Conservation (phyloP, 2,113 vertebrate species). For the Hyla sarda region DNA sequence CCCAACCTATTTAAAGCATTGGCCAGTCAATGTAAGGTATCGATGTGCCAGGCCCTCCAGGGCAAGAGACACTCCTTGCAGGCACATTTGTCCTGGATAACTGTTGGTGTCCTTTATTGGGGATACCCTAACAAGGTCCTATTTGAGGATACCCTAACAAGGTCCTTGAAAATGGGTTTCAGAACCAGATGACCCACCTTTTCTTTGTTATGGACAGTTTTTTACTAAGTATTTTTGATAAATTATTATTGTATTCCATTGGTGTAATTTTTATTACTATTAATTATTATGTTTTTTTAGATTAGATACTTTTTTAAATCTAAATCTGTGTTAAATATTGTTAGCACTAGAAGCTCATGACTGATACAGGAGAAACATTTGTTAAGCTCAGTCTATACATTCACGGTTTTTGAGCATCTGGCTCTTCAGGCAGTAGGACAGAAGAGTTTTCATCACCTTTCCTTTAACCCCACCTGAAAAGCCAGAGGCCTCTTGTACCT, state of each 20-base stretch:
- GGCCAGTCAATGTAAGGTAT: too few relatives aligned
- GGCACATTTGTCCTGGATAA: too few relatives aligned
- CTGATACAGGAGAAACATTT: neutral
- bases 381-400: neutral
- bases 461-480: neutral
- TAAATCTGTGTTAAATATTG: neutral
- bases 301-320: neutral
- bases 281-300: neutral
- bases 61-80: too few relatives aligned
- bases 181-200: too few relatives aligned
- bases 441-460: neutral
- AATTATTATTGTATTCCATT: neutral
- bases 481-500: neutral
- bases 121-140: too few relatives aligned
- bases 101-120: too few relatives aligned
- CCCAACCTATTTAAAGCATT: too few relatives aligned
- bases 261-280: neutral
- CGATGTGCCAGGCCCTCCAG: too few relatives aligned
- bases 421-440: neutral
- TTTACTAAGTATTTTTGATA: too few relatives aligned
- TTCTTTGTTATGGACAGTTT: too few relatives aligned
- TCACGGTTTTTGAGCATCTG: neutral
- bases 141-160: too few relatives aligned
- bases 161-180: too few relatives aligned
- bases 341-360: neutral